Percentiles rank a stretch among this genome's conserved stretches.
Evolutionary conservation across 1,140 invertebrate genomes (phyloP).

Genomic region (Apis florea): DNA sequence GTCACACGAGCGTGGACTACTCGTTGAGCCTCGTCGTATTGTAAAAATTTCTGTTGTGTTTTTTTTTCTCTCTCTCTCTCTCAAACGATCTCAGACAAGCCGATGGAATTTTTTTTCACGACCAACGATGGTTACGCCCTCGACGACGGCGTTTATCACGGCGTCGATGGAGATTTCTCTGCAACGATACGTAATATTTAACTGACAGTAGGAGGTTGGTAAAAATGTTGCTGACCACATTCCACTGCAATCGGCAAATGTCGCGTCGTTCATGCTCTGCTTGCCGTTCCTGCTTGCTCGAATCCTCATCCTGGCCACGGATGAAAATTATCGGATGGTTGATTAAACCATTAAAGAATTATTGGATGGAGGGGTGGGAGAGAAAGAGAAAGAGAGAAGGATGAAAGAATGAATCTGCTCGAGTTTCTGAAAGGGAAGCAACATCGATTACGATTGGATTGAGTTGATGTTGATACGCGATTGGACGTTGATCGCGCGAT

Average conservation of each 20-base stretch:
- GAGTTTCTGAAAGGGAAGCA: background rate
- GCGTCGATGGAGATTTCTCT: background rate
- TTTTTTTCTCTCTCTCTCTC: no score
- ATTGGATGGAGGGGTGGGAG: background rate
- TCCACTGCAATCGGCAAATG: background rate
- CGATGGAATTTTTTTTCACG: no score
- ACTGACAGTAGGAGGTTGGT: background rate
- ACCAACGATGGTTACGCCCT: no score
- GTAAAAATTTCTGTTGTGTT: no score
- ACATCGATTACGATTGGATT: background rate
- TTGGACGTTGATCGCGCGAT: background rate
- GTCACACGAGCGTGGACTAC: no score
- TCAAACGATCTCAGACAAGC: no score
- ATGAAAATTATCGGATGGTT: background rate
- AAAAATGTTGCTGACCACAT: constrained; percentile 1
- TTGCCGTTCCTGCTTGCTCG: background rate
- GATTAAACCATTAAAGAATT: background rate
- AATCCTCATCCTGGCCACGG: background rate
- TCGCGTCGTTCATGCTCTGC: constrained; percentile 8
- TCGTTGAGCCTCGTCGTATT: no score
- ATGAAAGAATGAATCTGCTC: background rate
- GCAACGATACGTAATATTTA: background rate
- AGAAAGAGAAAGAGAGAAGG: no score
- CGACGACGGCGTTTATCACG: no score
- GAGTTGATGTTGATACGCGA: background rate